Evolutionary conservation across 2,888 invertebrate genomes (phyloP).

Genomic region (Cerastoderma edule): DNA sequence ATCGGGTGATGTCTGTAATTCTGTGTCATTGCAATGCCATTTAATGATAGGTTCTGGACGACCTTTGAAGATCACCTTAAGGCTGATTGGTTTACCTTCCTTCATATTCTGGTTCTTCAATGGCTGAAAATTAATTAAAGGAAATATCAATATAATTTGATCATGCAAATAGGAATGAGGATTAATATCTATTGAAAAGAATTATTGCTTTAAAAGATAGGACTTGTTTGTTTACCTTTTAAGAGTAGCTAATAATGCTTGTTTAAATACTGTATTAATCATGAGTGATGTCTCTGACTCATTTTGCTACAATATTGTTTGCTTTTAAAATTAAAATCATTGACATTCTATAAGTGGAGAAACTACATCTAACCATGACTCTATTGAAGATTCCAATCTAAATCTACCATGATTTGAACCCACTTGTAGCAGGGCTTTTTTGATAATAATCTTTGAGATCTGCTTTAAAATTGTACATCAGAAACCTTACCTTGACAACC

Average conservation of each 20-base stretch:
- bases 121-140: constrained; percentile 52
- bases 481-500: constrained; percentile 62
- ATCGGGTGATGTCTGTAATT: constrained; percentile 87
- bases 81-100: constrained; percentile 77
- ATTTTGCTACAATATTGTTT: too few species aligned
- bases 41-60: constrained; percentile 81
- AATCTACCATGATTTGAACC: too few species aligned
- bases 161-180: not conserved
- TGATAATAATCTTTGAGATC: too few species aligned
- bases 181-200: not conserved
- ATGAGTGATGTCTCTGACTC: too few species aligned
- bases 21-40: constrained; percentile 82
- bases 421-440: too few species aligned
- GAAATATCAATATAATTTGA: not conserved
- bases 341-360: too few species aligned
- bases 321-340: too few species aligned
- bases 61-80: constrained; percentile 78
- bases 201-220: not conserved
- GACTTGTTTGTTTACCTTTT: too few species aligned
- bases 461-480: not conserved
- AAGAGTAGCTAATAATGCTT: too few species aligned
- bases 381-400: too few species aligned
- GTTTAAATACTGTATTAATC: too few species aligned
- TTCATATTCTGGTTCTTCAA: constrained; percentile 70
- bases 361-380: too few species aligned